Conservation (phyloP, 2,113 vertebrate genomes). For the Bungarus multicinctus region DNA sequence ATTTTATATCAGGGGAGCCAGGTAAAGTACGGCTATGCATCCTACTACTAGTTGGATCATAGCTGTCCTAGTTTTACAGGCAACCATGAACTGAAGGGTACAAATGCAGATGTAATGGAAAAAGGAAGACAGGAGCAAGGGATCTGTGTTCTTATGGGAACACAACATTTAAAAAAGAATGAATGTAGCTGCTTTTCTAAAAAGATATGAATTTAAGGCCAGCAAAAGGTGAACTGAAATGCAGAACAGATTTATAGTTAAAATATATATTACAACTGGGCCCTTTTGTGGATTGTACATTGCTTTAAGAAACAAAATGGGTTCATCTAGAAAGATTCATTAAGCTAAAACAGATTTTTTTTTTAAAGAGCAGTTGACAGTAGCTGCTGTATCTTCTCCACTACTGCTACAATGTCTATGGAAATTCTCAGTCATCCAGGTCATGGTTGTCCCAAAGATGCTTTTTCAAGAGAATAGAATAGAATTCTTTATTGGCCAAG, state of each 20-base stretch:
- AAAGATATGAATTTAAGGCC: neutral
- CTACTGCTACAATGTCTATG: neutral
- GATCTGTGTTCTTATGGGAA: neutral
- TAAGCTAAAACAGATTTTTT: neutral
- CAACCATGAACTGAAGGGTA: neutral
- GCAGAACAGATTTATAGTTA: neutral
- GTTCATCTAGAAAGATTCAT: neutral
- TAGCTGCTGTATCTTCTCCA: neutral
- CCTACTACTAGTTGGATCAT: neutral
- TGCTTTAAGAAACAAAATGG: neutral
- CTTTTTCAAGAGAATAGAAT: no score
- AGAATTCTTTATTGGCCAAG: no score
- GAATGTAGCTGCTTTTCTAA: neutral
- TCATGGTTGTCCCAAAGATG: no score
- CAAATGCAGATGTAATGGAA: neutral
- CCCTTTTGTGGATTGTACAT: neutral
- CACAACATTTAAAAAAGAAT: neutral
- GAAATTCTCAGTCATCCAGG: no score
- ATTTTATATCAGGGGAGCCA: neutral
- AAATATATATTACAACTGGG: neutral
- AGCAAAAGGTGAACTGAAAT: neutral
- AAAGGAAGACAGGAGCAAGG: neutral
- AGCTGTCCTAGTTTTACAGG: neutral
- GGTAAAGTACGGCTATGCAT: neutral
- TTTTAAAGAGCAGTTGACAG: neutral